Percentiles rank a stretch among this genome's conserved stretches.
These are phyloP conservation scores for Falcunculus frontatus DNA, from an alignment of 2,113 vertebrate species.

Conservation along the genomic window DNA sequence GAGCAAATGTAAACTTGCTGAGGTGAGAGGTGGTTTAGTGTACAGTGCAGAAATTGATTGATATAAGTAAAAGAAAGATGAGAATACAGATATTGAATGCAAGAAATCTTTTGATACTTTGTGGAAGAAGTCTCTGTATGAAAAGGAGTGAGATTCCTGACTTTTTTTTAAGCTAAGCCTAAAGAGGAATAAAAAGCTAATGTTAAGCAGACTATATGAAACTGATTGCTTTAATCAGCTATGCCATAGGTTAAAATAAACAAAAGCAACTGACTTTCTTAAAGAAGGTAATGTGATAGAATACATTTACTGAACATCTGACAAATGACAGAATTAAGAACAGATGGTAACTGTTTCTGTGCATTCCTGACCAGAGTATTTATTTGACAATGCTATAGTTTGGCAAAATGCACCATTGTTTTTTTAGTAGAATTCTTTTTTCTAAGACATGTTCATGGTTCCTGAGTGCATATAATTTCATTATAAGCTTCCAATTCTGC, in stretches of 20 bases:
- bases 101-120: neutral
- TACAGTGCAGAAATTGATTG: neutral
- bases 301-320: neutral
- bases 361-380: neutral
- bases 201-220: neutral
- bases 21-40: neutral
- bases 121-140: neutral
- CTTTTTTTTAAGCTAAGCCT: neutral
- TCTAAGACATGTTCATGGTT: neutral
- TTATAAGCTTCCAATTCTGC: neutral
- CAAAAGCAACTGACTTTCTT: neutral
- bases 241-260: neutral
- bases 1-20: neutral
- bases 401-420: neutral
- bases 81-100: neutral
- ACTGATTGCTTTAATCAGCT: neutral
- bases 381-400: neutral
- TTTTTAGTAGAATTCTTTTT: neutral
- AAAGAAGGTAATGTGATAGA: neutral
- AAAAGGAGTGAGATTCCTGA: neutral
- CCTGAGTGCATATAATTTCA: neutral
- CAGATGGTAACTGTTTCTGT: neutral
- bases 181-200: neutral
- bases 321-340: neutral
- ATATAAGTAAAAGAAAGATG: neutral